Base-by-base conservation (phyloP, 2,888 invertebrate genomes). In the Drosophila suboccidentalis region DNA sequence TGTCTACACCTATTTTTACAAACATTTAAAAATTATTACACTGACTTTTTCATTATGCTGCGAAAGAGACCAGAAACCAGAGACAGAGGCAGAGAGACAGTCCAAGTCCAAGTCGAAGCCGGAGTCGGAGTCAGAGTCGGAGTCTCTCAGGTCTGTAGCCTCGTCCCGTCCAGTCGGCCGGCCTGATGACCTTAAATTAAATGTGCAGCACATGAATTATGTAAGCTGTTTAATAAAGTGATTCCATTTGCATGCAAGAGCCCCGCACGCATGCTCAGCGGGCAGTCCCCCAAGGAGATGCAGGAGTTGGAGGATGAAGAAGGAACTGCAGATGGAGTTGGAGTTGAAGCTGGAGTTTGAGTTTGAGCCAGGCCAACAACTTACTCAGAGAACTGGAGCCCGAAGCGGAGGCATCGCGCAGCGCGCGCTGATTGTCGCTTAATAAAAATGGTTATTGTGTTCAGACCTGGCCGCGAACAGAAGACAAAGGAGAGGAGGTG, bases 141-240 rank as follows among this genome's bases (percentile, higher is more conserved):
- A 53, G 60, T 26, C 38, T 19, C 39, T 39, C 4, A 43, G 54
- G 29, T 19, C 34, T 19, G 17, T 15, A 55, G 43, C 32, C 32
- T 43, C 43, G 15, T 22, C 26, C 44, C n/a, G 62, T 53, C 39
- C 54, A 49, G 44, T 26, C 36, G 57, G 62, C 75, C 62, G 54
- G 73, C 65, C 80, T 85, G 88, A 87, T 91, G 91, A 88, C 90
- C 90, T 87, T 89, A 91, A 91, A 91, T 91, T 90, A 89, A 90
- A 88, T 90, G 91, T 88, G 87, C 90, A 83, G 80, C 91, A 82
- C 88, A 91, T 90, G 90, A 90, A 87, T 91, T 90, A 91, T 90
- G 91, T 91, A 91, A 90, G 91, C 90, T 85, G 89, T 91, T 85
- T 90, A 91, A 90, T 91, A 90, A 90, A 90, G 91, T 90, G 87